Evolutionary conservation across 2,888 invertebrate genomes (phyloP), one percentile per base, ranked within the genome.

Genomic region (Eulithis prunata): DNA sequence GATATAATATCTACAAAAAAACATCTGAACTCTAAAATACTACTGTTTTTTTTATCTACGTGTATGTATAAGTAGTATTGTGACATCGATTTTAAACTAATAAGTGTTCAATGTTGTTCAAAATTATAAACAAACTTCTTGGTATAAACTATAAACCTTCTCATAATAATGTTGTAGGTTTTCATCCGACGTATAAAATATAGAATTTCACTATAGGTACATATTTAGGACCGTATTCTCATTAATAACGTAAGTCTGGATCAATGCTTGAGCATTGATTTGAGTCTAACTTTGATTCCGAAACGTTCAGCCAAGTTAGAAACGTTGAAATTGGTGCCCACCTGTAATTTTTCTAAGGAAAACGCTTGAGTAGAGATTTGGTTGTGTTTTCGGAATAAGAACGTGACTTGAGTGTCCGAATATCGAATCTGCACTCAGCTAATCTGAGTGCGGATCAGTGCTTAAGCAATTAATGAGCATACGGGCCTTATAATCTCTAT

Each of bases 61-160:
- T 10, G 2, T 21, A 21, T 2, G 21, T 21, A 2, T 21, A 21
- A 21, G 21, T 21, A 21, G 21, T 21, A 21, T 10, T 49, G 3
- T 21, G 49, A 45, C 5, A 45, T 45, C 53, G 55, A 55, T 11
- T 38, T 47, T 56, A 56, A 49, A 62, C 43, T 56, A 57, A 43
- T 62, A 55, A 49, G 56, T 62, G 62, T 62, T 57, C 62, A 62
- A 56, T 62, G 55, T 62, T 62, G 56, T 56, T 49, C 10, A 56
- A 51, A 45, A 45, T 28, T n/a, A 52, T n/a, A 12, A 32, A 52
- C n/a, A 5, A n/a, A 46, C 45, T 45, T 45, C 1, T 2, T 21
- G 21, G 47, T n/a, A n/a, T n/a, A n/a, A n/a, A n/a, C 14, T 47
- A 14, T 47, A 13, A 14, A 47, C 32, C 32, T 32, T 32, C 32